phyloP scores from a whole-genome alignment of 2,888 invertebrate species.

The Acrobasis repandana region DNA sequence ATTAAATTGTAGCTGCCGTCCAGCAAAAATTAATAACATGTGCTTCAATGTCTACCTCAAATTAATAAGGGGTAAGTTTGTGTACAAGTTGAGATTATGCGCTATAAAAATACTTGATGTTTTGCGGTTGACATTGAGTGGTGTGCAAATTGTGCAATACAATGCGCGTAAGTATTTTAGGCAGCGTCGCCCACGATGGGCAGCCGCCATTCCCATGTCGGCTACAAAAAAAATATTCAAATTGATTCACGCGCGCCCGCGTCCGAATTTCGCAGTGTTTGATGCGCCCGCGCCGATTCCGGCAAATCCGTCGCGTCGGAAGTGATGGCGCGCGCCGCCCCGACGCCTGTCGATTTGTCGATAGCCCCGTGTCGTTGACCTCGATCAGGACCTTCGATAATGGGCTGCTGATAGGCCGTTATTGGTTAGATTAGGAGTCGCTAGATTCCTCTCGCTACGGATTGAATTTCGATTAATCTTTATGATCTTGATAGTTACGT shows the following conservation, averaged over 20 bases:
- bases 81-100: conserved; percentile 66
- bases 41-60: conserved; percentile 58
- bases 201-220: conserved; percentile 71
- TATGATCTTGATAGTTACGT: neutral
- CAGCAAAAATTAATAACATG: conserved; percentile 68
- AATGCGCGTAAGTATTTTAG: conserved; percentile 41
- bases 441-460: conserved; percentile 36
- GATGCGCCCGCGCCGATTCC: conserved; percentile 82
- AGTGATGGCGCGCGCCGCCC: conserved; percentile 74
- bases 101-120: conserved; percentile 66
- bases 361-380: conserved; percentile 75
- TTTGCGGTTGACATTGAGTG: conserved; percentile 36
- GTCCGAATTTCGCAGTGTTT: conserved; percentile 81
- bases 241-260: conserved; percentile 79
- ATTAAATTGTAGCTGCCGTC: conserved; percentile 71
- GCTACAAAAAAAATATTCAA: conserved; percentile 78
- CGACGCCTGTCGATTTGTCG: conserved; percentile 69
- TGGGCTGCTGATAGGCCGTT: conserved; percentile 59
- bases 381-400: conserved; percentile 72
- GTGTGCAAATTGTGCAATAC: conserved; percentile 25
- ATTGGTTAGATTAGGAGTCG: conserved; percentile 64
- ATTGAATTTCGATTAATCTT: conserved; percentile 7
- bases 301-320: conserved; percentile 83
- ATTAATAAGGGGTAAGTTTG: conserved; percentile 56
- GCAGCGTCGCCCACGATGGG: conserved; percentile 43